Conservation (phyloP, 2,113 vertebrate species). For the Erinaceus europaeus region DNA sequence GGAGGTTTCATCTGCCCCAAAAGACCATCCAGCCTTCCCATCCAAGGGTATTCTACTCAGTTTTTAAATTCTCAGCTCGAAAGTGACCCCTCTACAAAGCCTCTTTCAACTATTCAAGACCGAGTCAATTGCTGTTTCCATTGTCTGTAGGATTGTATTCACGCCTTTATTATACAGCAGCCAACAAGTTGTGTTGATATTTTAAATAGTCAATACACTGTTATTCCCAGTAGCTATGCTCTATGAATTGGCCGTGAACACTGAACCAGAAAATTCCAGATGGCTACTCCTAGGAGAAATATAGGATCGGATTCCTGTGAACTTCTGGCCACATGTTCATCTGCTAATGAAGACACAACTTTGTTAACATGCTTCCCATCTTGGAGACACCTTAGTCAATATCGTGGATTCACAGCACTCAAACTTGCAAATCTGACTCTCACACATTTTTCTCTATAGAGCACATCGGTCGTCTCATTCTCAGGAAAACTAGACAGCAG, state of each 20-base stretch:
- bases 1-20: neutral
- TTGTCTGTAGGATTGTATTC: fast-evolving
- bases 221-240: neutral
- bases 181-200: neutral
- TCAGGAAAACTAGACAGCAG: neutral
- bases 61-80: neutral
- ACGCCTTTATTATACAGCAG: fast-evolving
- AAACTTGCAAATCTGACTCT: neutral
- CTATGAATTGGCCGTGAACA: neutral
- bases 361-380: neutral
- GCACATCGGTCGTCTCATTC: neutral
- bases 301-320: neutral
- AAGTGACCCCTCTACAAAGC: neutral
- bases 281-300: neutral
- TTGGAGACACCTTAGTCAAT: neutral
- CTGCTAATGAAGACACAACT: neutral
- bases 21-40: neutral
- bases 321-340: neutral
- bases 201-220: neutral
- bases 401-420: neutral
- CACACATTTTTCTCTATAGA: neutral
- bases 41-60: neutral
- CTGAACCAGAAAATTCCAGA: neutral
- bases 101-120: neutral
- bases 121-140: neutral